Base-by-base conservation (phyloP, 2,888 invertebrate genomes). In the Cloeon dipterum region DNA sequence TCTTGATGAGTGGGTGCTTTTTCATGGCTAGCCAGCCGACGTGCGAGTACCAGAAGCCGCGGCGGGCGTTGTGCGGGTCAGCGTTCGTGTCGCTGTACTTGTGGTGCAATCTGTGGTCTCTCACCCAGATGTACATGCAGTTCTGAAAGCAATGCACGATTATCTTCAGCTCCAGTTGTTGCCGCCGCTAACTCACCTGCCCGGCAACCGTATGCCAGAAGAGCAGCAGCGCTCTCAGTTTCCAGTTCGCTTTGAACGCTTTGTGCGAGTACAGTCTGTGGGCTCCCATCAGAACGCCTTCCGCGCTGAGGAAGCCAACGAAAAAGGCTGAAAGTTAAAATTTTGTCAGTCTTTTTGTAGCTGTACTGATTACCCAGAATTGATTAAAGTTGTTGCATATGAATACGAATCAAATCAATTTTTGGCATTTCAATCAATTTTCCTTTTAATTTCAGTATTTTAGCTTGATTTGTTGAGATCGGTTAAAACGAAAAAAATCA, bases 41-140 rank as follows among this genome's bases (percentile, higher is more conserved):
- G 52, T 88, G 86, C 3, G 75, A 67, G 57, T 85, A 88, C 61
- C 85, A 86, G 59, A 88, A 83, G 1, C 86, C 86, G 32, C 79
- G 60, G 33, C 63, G 68, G 0, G 76, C 65, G 50, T 82, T 81
- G 55, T 82, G 81, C 1, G 82, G 83, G 52, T 83, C 82, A 0
- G 66, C 78, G 46, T 77, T 70, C 0, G 71, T 72, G 46, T 73
- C 72, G 43, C 65, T 66, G 58, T 70, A 82, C 49, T 78, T 78
- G 55, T 83, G 82, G 48, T 83, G 82, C 41, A 75, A 68, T 4
- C 79, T 64, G 51, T 85, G 83, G 50, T 82, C 79, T 20, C 79
- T 61, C n/a, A 66, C 68, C 81, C 81, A 82, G 40, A 72, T 69
- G 50, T 70, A 76, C 47, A 74, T 55, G 38, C 70, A 72, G 46